Base-by-base conservation (phyloP, 1,140 invertebrate species). In the Anastrepha obliqua region DNA sequence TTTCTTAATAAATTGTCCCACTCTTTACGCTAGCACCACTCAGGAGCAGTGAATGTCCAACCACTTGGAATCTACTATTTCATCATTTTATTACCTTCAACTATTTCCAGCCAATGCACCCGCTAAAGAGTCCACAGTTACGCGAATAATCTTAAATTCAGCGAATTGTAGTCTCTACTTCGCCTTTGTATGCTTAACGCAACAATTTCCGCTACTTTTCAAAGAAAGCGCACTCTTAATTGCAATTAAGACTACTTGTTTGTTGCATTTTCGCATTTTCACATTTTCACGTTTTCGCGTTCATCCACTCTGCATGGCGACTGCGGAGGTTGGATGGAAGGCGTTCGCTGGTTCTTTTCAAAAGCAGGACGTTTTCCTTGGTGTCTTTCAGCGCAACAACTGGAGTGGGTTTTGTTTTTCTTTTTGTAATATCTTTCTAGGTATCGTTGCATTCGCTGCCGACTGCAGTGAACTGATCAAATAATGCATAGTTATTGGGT, bases 221-320 rank as follows among this genome's bases (percentile, higher is more conserved):
- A 81, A 81, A 81, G 74, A 55, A 51, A 81, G 74, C 74, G 13
- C 42, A 47, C 74, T 55, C 74, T 51, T 81, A 81, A 81, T 81
- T 81, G 74, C 74, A 81, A 81, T 81, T 81, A 81, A 81, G 74
- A 81, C 44, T 81, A 81, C 74, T 81, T 81, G 74, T 81, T 81
- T 55, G 74, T n/a, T 81, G 47, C 74, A 81, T 81, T 81, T 55
- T 20, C n/a, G 3, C 74, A 47, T 81, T 81, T 58, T 20, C 44
- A 7, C 74, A 55, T 81, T 81, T 55, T 20, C 47, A 20, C 74
- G 13, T 55, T 81, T 58, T 55, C 44, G 7, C 74, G 42, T 81
- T 55, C n/a, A 55, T 81, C n/a, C 74, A 20, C 47, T 55, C n/a
- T 17, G n/a, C 74, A 11, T 55, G 1, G 7, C 29, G 5, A 7